Evolutionary conservation across 2,797 vertebrate species (phyloP), one percentile per base, ranked within the genome.

Genomic region (Hapalemur alaotrensis): DNA sequence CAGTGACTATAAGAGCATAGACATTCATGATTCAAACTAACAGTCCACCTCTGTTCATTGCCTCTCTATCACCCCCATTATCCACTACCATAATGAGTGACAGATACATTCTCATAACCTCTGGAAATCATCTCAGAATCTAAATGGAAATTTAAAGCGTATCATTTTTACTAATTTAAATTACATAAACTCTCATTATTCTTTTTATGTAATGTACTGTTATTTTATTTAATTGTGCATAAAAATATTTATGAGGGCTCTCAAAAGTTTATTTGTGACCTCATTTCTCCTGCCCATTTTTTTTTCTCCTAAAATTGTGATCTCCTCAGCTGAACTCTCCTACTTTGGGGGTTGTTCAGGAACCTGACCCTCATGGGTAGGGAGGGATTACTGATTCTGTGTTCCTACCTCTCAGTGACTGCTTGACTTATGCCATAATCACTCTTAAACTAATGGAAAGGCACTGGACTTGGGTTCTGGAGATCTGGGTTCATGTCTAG

Each of bases 301-400:
- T 38, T 83, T 72, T 50, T 17, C 30, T 96, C 32, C 70, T 75
- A 32, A 90, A 79, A 72, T 89, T 20, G 54, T 95, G 38, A 79
- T 70, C 95, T 95, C 50, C 70, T 93, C 65, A 95, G 25, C 61
- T 85, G 35, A 87, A 92, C 54, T 93, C 59, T 89, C 17, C 54
- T 89, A 65, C 38, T 15, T 82, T 92, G 10, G 52, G 30, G 50
- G 63, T 90, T 87, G 15, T 41, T 52, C 22, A 85, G 41, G 57
- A 95, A 67, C 46, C 18, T 78, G 82, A 83, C 32, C 43, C 5
- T 93, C 20, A 72, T 48, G 43, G 54, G 43, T 94, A 73, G 83
- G 57, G 13, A 91, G 15, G 4, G 25, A 48, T 79, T 52, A 18
- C 38, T 76, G 14, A 69, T 88, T 93, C 9, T 59, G 1, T 86